Conservation (phyloP, 2,888 invertebrate species). For the Rhingia rostrata region DNA sequence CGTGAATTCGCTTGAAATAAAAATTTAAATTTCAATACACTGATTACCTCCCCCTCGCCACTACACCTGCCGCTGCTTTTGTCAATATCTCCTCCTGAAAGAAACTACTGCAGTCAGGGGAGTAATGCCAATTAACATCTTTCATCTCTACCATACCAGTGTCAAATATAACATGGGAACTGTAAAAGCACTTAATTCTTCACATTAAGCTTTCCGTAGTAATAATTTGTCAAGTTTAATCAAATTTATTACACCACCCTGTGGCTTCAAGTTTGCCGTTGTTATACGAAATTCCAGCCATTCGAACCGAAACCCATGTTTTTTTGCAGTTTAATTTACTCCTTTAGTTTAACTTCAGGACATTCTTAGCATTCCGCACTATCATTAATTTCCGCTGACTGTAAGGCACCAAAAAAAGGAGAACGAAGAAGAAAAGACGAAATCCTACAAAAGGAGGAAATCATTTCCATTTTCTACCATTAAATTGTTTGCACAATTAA, state of each 20-base stretch:
- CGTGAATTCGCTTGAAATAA: too few relatives aligned
- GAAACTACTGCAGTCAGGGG: too few relatives aligned
- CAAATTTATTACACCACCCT: too few relatives aligned
- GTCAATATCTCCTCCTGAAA: too few relatives aligned
- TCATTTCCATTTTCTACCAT: constrained; percentile 49
- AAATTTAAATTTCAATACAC: too few relatives aligned
- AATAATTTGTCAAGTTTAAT: not conserved
- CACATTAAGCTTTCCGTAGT: not conserved
- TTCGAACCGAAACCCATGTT: too few relatives aligned
- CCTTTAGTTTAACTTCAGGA: constrained; percentile 1
- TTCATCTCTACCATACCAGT: too few relatives aligned
- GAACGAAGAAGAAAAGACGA: not conserved
- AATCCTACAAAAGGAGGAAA: constrained; percentile 10
- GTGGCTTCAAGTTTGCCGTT: too few relatives aligned
- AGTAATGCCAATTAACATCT: too few relatives aligned
- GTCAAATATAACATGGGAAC: not conserved
- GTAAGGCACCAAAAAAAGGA: constrained; percentile 16
- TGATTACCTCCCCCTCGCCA: too few relatives aligned
- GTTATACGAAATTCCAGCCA: too few relatives aligned
- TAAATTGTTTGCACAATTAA: constrained; percentile 69
- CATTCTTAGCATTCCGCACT: constrained; percentile 8
- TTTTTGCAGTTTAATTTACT: constrained; percentile 12
- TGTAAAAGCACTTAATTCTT: not conserved
- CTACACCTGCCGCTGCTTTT: too few relatives aligned
- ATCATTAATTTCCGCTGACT: constrained; percentile 72